phyloP scores from a whole-genome alignment of 2,888 invertebrate species.

The Platycheirus rosarum region DNA sequence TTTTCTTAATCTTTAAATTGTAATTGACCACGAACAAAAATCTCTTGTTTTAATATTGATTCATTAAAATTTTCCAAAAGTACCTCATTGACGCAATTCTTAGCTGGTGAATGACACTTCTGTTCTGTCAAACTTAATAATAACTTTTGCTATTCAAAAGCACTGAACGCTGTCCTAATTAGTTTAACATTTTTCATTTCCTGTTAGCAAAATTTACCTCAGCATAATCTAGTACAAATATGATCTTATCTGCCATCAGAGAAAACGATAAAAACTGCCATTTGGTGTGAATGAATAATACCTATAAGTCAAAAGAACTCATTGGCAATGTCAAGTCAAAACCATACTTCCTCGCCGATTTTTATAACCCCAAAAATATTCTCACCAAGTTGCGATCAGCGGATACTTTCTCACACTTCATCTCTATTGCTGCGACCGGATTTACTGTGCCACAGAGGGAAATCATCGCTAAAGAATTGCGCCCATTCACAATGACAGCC shows the following conservation, averaged over 20 bases:
- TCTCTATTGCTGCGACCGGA: slow-evolving; percentile 42
- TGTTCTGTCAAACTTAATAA: too few species aligned
- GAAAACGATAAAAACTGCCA: slow-evolving; percentile 6
- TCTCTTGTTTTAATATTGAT: too few species aligned
- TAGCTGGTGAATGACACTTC: too few species aligned
- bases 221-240: not conserved
- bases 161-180: slow-evolving; percentile 1
- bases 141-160: too few species aligned
- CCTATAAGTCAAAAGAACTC: slow-evolving; percentile 24
- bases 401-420: slow-evolving; percentile 64
- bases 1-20: slow-evolving; percentile 25
- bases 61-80: too few species aligned
- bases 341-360: slow-evolving; percentile 25
- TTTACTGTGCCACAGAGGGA: slow-evolving; percentile 22
- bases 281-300: not conserved
- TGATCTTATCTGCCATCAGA: slow-evolving; percentile 3
- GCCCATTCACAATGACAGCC: slow-evolving; percentile 47
- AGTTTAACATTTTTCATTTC: not conserved
- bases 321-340: slow-evolving; percentile 64
- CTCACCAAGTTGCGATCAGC: slow-evolving; percentile 47
- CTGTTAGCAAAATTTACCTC: not conserved
- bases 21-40: too few species aligned
- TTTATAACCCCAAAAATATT: slow-evolving; percentile 52
- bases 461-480: slow-evolving; percentile 42
- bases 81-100: too few species aligned